A percentile compares a stretch with the other conserved stretches of the same genome.
phyloP scores from a whole-genome alignment of 2,888 invertebrate genomes.

The Choristoneura rosaceana region DNA sequence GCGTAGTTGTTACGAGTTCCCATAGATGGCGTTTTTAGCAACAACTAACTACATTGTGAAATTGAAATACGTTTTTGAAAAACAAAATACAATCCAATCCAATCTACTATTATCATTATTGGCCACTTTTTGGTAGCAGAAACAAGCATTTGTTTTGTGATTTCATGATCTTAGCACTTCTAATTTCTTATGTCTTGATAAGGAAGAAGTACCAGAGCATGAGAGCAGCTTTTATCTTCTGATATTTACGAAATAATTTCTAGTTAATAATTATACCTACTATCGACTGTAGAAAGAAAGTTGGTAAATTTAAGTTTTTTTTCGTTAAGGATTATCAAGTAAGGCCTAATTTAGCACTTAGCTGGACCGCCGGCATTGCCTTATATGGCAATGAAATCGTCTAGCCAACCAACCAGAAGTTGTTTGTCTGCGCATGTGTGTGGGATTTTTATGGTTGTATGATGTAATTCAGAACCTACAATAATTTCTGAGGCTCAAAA shows the following conservation, averaged over 20 bases:
- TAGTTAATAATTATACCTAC: too few relatives aligned
- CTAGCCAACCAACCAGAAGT: slow-evolving; percentile 35
- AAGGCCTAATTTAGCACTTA: slow-evolving; percentile 21
- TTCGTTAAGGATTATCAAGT: not conserved
- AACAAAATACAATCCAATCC: too few relatives aligned
- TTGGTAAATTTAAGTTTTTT: not conserved
- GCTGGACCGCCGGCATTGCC: slow-evolving; percentile 28
- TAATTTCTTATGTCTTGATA: too few relatives aligned
- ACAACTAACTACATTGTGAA: too few relatives aligned
- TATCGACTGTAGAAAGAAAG: not conserved
- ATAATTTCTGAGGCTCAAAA: slow-evolving; percentile 16
- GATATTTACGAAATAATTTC: too few relatives aligned
- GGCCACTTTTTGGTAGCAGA: too few relatives aligned
- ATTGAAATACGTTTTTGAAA: too few relatives aligned
- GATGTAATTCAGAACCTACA: slow-evolving; percentile 26
- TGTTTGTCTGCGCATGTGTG: slow-evolving; percentile 39
- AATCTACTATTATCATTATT: too few relatives aligned
- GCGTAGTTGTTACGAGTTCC: not conserved
- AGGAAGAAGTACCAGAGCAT: too few relatives aligned
- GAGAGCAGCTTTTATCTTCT: too few relatives aligned
- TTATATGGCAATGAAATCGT: slow-evolving; percentile 44
- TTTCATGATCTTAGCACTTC: too few relatives aligned
- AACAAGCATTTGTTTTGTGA: too few relatives aligned
- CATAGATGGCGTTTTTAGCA: not conserved
- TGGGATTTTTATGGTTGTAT: slow-evolving; percentile 17